phyloP scores from a whole-genome alignment of 2,797 vertebrate species.

The Diglossa cyanea region DNA sequence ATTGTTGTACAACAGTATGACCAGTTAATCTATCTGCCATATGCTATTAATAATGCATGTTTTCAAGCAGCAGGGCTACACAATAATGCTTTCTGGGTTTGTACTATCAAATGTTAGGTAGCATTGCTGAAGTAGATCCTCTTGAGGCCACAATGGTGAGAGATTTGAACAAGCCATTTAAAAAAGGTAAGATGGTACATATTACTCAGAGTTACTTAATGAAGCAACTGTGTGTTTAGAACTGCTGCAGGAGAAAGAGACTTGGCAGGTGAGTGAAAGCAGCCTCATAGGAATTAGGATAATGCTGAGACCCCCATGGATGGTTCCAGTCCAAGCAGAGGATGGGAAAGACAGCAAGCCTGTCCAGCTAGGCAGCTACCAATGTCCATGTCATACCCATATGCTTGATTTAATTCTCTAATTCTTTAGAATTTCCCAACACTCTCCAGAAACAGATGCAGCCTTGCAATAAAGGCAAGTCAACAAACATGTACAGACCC shows the following conservation, averaged over 20 bases:
- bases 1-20: neutral
- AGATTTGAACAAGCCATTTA: neutral
- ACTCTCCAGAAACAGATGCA: neutral
- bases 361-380: neutral
- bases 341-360: neutral
- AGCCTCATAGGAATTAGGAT: neutral
- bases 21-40: neutral
- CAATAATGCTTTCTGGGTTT: neutral
- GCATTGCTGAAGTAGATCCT: neutral
- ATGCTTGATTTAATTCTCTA: accelerated
- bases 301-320: neutral
- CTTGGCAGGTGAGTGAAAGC: neutral
- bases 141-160: neutral
- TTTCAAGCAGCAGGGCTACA: neutral
- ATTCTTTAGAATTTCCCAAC: neutral
- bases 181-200: neutral
- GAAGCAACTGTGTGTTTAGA: neutral
- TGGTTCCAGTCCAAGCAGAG: neutral
- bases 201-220: neutral
- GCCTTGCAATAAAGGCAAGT: neutral
- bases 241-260: neutral
- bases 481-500: accelerated
- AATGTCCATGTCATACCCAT: neutral
- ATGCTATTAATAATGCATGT: neutral
- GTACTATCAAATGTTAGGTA: neutral